Percentiles rank a stretch among this genome's conserved stretches.
These are phyloP conservation scores for Pterocles orientalis DNA, from an alignment of 2,113 vertebrate species.

Conservation along the genomic window DNA sequence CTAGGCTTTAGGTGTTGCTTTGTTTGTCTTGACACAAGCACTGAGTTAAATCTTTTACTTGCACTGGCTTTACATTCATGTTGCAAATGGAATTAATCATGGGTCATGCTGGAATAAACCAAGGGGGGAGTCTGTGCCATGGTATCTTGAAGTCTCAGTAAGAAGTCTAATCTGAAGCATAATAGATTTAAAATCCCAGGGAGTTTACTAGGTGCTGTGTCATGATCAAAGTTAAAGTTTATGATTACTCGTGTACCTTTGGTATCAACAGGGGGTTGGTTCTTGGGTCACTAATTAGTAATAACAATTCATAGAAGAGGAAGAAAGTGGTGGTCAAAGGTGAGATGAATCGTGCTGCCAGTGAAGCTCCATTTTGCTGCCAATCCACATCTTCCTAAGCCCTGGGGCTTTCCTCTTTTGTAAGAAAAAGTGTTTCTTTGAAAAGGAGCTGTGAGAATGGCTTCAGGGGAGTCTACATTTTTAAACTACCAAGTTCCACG, in stretches of 20 bases:
- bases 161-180: not conserved
- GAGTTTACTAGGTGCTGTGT: not conserved
- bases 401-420: fast-evolving
- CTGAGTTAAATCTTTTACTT: not conserved
- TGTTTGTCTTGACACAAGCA: not conserved
- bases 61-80: not conserved
- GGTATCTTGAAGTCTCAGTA: not conserved
- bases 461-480: not conserved
- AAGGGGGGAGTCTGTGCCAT: not conserved
- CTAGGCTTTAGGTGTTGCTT: not conserved
- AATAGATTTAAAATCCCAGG: not conserved
- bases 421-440: not conserved
- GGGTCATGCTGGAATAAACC: not conserved
- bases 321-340: constrained; percentile 9
- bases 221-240: not conserved
- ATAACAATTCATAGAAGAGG: not conserved
- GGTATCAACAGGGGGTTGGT: not conserved
- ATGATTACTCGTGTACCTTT: not conserved
- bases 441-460: not conserved
- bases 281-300: not conserved
- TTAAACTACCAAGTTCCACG: not conserved
- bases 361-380: not conserved
- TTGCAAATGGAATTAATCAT: not conserved
- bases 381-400: not conserved
- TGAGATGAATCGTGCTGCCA: not conserved